Evolutionary conservation across 2,113 vertebrate species (phyloP).

Genomic region (Pleuronectes platessa): DNA sequence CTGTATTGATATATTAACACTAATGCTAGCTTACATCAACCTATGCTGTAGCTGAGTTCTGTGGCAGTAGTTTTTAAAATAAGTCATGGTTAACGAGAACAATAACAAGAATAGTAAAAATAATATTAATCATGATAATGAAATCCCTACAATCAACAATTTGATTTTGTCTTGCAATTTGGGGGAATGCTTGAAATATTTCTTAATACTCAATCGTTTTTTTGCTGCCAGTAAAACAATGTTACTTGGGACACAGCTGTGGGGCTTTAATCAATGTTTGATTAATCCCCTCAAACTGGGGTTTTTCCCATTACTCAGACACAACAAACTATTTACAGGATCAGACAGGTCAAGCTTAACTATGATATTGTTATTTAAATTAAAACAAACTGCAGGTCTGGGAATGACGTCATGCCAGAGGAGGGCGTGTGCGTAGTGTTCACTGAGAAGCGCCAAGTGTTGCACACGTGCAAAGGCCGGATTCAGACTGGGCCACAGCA

Average conservation of each 20-base stretch:
- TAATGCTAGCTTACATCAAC: no score
- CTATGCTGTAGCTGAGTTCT: no score
- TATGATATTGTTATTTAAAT: constrained; percentile 7
- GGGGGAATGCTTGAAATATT: no score
- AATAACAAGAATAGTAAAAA: no score
- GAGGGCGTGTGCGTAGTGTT: background rate
- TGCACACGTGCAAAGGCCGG: constrained; percentile 10
- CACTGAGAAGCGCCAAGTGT: constrained; percentile 14
- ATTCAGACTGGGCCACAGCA: constrained; percentile 18
- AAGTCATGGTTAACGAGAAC: no score
- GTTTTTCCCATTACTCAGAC: constrained; percentile 13
- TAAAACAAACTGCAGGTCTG: background rate
- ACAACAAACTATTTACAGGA: constrained; percentile 17
- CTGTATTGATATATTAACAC: no score
- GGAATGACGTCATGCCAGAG: background rate
- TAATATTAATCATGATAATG: no score
- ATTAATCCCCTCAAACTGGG: background rate
- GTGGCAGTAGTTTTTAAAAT: no score
- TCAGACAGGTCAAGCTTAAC: background rate
- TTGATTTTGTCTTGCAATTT: no score
- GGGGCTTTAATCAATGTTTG: background rate
- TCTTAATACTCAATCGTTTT: no score
- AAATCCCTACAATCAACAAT: no score
- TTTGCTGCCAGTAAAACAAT: background rate
- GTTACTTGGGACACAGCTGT: background rate